A percentile compares a stretch with the other conserved stretches of the same genome.
Evolutionary conservation across 92 coral and sea anemone genomes (phyloP).

Genomic region (Plumapathes pennacea): DNA sequence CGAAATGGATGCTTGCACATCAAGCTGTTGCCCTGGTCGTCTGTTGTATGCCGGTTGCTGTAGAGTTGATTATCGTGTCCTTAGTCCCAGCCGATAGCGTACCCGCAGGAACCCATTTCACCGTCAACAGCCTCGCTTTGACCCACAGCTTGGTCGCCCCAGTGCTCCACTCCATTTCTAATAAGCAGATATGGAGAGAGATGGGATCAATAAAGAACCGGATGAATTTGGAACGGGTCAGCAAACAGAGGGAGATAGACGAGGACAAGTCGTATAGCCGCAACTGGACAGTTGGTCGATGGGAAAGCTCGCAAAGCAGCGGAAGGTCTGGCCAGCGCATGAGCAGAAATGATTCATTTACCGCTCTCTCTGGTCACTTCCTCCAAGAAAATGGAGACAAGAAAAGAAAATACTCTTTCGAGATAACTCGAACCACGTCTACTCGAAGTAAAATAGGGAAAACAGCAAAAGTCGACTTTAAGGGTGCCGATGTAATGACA

Average conservation of each 20-base stretch:
- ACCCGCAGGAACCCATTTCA: neutral
- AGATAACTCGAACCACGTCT: neutral
- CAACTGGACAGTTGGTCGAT: neutral
- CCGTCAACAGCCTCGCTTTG: constrained; percentile 6
- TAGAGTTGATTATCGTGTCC: neutral
- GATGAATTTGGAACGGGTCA: too few species aligned
- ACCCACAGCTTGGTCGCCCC: constrained; percentile 2
- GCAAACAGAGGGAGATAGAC: neutral
- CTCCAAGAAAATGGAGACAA: too few species aligned
- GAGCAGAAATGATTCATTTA: too few species aligned
- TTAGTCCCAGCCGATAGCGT: neutral
- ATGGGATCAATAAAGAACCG: too few species aligned
- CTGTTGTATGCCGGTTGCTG: neutral
- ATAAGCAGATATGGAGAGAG: constrained; percentile 8
- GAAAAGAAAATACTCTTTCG: neutral
- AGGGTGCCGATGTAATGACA: neutral
- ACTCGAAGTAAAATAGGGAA: neutral
- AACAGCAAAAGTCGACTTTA: constrained; percentile 2
- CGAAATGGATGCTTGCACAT: constrained; percentile 10
- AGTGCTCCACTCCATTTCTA: constrained; percentile 4
- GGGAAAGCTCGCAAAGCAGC: constrained; percentile 5
- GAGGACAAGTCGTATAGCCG: neutral
- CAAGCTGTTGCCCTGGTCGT: neutral
- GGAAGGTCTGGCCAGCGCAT: too few species aligned
- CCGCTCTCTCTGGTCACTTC: too few species aligned